These are phyloP conservation scores for Tretioscincus oriximinensis DNA, from an alignment of 2,113 vertebrate genomes.

Conservation along the genomic window DNA sequence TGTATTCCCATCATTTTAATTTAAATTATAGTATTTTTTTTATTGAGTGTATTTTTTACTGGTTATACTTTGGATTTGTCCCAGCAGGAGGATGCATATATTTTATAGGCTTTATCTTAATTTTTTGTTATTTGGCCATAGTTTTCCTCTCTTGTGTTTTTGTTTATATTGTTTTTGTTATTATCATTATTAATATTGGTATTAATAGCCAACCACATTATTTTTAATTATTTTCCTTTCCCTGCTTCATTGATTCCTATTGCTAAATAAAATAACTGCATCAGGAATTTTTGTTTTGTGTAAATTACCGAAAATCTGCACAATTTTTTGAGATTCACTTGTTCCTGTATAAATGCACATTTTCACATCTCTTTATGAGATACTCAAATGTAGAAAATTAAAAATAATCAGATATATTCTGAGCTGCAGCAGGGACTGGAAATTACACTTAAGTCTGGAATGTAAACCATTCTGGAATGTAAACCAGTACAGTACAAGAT, in stretches of 20 bases:
- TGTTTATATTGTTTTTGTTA: neutral
- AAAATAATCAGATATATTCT: neutral
- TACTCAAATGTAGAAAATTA: neutral
- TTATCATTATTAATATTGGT: neutral
- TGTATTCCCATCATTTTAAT: too few species aligned
- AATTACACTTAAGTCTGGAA: neutral
- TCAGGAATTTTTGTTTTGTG: neutral
- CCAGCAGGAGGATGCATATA: too few species aligned
- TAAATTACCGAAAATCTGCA: neutral
- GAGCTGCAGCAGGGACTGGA: neutral
- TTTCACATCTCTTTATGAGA: neutral
- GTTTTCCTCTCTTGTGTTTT: neutral
- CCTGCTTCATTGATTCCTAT: neutral
- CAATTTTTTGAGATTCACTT: neutral
- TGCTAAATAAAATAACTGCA: neutral
- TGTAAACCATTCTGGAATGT: neutral
- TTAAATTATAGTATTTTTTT: too few species aligned
- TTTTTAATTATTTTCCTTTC: neutral
- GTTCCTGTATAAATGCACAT: neutral
- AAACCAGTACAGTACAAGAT: neutral
- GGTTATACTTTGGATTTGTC: too few species aligned
- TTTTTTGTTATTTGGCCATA: too few species aligned
- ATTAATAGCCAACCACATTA: neutral
- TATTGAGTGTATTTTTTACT: too few species aligned
- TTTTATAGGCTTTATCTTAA: too few species aligned